Base-by-base conservation (phyloP, 2,797 vertebrate genomes). In the Heliangelus exortis region DNA sequence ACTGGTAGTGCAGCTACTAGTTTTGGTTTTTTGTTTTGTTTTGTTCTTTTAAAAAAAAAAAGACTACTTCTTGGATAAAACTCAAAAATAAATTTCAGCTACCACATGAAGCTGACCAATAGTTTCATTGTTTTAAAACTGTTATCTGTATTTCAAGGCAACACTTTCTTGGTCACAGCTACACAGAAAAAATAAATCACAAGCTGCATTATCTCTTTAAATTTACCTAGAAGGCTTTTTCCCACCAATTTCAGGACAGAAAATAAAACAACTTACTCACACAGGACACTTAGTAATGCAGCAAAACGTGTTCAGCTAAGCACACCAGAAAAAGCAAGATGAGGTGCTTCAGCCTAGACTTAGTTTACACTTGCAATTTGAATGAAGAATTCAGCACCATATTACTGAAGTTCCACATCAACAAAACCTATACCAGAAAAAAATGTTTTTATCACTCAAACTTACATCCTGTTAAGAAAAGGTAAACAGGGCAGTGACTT, bases 281-380 rank as follows among this genome's bases (percentile, higher is more conserved):
- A 69, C 7, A 4, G 31, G 47, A 84, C 20, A 68, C 22, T 33
- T 57, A 7, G 7, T 73, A 57, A 62, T 3, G 7, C 69, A 91
- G 11, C 28, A 48, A 69, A 34, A 72, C 31, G 14, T 16, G 80
- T 59, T 29, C 57, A 85, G 67, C 43, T 57, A 76, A 86, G 66
- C 36, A 76, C 22, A 48, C 8, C 75, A 47, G 47, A 73, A 85
- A 76, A 58, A 78, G 19, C 29, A 82, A 83, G 47, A 69, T 4
- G 3, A 69, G 5, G 6, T 18, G 7, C 34, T 61, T 80, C 0
- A 0, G 17, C 23, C 51, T 43, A 17, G 7, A 41, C 53, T 39
- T 51, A 58, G 36, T 33, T 82, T 66, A 90, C 43, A 62, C 33
- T 50, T 45, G 6, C n/a, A 55, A 79, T 33, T 8, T 66, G 36